Evolutionary conservation across 1,140 invertebrate genomes (phyloP), one percentile per base, ranked within the genome.

Genomic region (Ceratosolen solmsi): DNA sequence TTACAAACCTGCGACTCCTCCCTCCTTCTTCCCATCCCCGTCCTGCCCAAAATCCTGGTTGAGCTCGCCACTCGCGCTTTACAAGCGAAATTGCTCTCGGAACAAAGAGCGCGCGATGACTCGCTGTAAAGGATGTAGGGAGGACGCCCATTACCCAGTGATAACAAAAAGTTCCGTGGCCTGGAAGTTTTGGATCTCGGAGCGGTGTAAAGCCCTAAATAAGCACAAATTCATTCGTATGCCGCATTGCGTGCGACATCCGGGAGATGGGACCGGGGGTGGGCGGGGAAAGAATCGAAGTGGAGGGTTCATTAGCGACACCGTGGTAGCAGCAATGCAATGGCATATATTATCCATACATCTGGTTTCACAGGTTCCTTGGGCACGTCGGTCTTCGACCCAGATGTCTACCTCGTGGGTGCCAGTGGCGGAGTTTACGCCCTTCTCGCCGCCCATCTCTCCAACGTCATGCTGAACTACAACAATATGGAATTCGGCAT

Each of bases 401-500:
- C 96, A 65, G 95, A 98, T 89, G 97, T 98, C 58, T 98, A 95
- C 89, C 93, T 99, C 30, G 97, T 98, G 49, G 98, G 98, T 38
- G 97, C 98, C 13, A 98, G 97, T 71, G 98, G 98, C 49, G 98
- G 96, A 49, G 97, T 98, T 79, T 99, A 99, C 90, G 97, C 98
- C 38, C 93, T 99, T 36, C 91, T 99, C 20, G 97, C 98, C 15
- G 97, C 98, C 71, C 98, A 99, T 92, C 93, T 99, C 84, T 97
- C 97, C 81, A 99, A 99, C 90, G 96, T 98, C 56, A 92, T 99
- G 84, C 94, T 99, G 87, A 99, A 99, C 92, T 99, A 98, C 91
- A 96, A 98, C 89, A 97, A 98, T 89, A 98, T 99, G 97, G 96
- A 98, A 87, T 97, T 98, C 89, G 98, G 97, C 49, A 95, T 98